phyloP scores from a whole-genome alignment of 30 jellyfish, hydroid and myxozoan genomes.

The Euphysa ruthae region DNA sequence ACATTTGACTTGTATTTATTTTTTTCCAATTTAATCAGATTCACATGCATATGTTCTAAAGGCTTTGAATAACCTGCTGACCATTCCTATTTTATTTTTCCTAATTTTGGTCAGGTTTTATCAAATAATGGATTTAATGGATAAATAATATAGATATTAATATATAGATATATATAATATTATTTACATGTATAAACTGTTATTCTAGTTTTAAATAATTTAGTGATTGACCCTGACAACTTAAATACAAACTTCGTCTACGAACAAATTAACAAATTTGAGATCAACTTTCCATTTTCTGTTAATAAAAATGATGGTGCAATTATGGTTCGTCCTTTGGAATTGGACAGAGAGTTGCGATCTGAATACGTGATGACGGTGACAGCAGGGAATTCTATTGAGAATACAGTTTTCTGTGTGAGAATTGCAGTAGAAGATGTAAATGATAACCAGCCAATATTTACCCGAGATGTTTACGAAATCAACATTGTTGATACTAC shows the following conservation, averaged over 20 bases:
- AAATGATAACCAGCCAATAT: slow-evolving; percentile 72
- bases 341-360: slow-evolving; percentile 24
- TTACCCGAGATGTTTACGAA: slow-evolving; percentile 33
- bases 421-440: slow-evolving; percentile 49
- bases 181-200: background rate
- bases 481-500: slow-evolving; percentile 44
- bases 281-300: slow-evolving; percentile 7
- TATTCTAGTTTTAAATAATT: too few relatives aligned
- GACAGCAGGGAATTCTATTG: slow-evolving; percentile 17
- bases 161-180: background rate
- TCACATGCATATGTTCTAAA: too few relatives aligned
- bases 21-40: too few relatives aligned
- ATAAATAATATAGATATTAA: background rate
- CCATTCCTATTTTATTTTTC: too few relatives aligned
- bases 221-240: slow-evolving; percentile 26
- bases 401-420: slow-evolving; percentile 30
- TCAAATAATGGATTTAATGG: too few relatives aligned
- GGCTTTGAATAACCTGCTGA: too few relatives aligned
- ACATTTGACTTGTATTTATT: too few relatives aligned
- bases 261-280: slow-evolving; percentile 1
- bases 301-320: slow-evolving; percentile 19
- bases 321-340: slow-evolving; percentile 16
- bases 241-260: slow-evolving; percentile 2
- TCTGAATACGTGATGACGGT: slow-evolving; percentile 22
- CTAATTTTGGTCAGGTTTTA: too few relatives aligned